Conservation (phyloP, 2,888 invertebrate genomes). For the Ornithoptera priamus region DNA sequence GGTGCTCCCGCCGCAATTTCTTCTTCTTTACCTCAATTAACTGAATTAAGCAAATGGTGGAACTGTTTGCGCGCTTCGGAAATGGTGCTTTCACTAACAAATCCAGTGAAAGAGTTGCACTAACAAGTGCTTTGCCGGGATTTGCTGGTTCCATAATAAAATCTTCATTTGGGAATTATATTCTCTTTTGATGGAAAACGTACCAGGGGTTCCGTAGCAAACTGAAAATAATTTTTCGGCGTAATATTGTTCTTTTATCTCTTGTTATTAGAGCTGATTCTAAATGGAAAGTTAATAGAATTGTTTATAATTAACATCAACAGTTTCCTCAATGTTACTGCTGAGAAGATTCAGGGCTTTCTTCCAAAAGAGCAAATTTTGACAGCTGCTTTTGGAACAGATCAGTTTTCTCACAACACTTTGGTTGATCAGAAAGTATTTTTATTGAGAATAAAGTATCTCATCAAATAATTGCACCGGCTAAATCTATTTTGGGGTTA, state of each 20-base stretch:
- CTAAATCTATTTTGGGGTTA: too few relatives aligned
- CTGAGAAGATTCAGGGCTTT: too few relatives aligned
- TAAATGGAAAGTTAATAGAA: too few relatives aligned
- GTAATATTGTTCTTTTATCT: neutral
- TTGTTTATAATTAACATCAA: too few relatives aligned
- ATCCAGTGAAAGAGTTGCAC: conserved; percentile 20
- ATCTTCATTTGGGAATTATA: conserved; percentile 16
- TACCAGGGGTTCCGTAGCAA: neutral
- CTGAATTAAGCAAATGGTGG: conserved; percentile 28
- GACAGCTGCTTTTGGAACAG: too few relatives aligned
- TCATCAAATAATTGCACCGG: too few relatives aligned
- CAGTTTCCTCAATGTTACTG: too few relatives aligned
- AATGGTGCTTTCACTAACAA: conserved; percentile 28
- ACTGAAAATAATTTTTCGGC: neutral
- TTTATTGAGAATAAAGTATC: too few relatives aligned
- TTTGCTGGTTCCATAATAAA: conserved; percentile 20
- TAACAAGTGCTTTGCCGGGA: conserved; percentile 20
- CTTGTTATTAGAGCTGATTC: too few relatives aligned
- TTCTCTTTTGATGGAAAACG: conserved; percentile 8
- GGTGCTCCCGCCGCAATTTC: conserved; percentile 29
- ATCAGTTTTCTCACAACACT: too few relatives aligned
- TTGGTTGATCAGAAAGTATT: too few relatives aligned
- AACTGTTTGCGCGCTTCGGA: conserved; percentile 25
- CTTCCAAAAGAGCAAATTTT: too few relatives aligned
- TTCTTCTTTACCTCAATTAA: conserved; percentile 38